Evolutionary conservation across 2,797 vertebrate genomes (phyloP).

Genomic region (Adrianichthys oophorus): DNA sequence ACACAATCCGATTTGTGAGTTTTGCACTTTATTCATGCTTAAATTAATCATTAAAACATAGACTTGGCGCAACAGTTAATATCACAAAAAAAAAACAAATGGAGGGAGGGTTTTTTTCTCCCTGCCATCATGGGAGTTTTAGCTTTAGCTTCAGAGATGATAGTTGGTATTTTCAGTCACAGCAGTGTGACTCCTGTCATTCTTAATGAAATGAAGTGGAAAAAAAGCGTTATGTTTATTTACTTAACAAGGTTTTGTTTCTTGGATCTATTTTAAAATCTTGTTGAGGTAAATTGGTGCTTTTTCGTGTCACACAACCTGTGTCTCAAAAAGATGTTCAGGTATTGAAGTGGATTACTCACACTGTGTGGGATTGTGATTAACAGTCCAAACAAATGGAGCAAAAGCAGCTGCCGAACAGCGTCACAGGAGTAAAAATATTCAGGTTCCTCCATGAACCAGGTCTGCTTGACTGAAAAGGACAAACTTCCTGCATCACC

Average conservation of each 20-base stretch:
- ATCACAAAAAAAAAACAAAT: too few relatives aligned
- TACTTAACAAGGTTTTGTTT: background rate
- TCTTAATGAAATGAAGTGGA: too few relatives aligned
- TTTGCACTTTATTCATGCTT: too few relatives aligned
- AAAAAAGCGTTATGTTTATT: too few relatives aligned
- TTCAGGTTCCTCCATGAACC: background rate
- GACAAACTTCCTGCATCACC: slow-evolving; percentile 26
- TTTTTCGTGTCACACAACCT: background rate
- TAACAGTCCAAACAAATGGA: slow-evolving; percentile 18
- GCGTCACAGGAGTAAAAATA: background rate
- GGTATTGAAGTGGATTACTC: slow-evolving; percentile 22
- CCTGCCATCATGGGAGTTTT: too few relatives aligned
- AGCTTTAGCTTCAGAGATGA: background rate
- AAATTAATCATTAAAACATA: too few relatives aligned
- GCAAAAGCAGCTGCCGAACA: slow-evolving; percentile 11
- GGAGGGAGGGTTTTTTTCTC: too few relatives aligned
- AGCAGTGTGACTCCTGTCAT: too few relatives aligned
- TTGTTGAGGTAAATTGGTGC: slow-evolving; percentile 5
- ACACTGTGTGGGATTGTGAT: slow-evolving; percentile 27
- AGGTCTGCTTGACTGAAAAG: slow-evolving; percentile 30
- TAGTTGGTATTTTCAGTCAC: background rate
- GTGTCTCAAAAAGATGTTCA: slow-evolving; percentile 9
- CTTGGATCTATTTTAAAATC: background rate
- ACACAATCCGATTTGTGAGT: too few relatives aligned
- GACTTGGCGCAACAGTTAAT: too few relatives aligned